phyloP scores from a whole-genome alignment of 2,113 vertebrate genomes.

The Chitala chitala region DNA sequence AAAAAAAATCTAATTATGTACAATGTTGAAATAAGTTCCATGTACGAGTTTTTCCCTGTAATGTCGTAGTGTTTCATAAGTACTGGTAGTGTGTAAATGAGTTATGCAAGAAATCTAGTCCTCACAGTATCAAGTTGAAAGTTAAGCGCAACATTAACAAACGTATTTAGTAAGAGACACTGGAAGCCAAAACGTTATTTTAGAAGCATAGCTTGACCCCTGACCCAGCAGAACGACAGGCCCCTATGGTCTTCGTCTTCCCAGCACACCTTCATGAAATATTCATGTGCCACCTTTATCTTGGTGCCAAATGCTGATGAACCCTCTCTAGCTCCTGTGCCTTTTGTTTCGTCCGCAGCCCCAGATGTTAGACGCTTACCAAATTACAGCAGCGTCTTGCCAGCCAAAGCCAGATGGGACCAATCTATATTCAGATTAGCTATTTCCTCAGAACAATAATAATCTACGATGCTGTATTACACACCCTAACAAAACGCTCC shows the following conservation, averaged over 20 bases:
- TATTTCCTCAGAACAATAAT: constrained; percentile 65
- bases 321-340: constrained; percentile 42
- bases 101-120: too few species aligned
- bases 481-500: constrained; percentile 41
- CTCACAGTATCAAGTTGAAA: background rate
- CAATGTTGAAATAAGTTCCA: too few species aligned
- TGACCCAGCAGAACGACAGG: constrained; percentile 50
- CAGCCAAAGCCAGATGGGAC: constrained; percentile 68
- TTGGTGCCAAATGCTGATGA: constrained; percentile 30
- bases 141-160: background rate
- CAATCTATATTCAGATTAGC: constrained; percentile 75
- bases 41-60: too few species aligned
- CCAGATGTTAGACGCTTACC: constrained; percentile 69
- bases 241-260: constrained; percentile 56
- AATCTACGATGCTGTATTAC: constrained; percentile 62
- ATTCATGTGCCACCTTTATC: constrained; percentile 35
- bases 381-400: constrained; percentile 65
- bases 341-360: constrained; percentile 66
- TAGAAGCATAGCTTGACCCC: constrained; percentile 36
- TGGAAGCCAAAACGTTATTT: constrained; percentile 12
- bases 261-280: constrained; percentile 46
- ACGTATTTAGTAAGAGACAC: constrained; percentile 17
- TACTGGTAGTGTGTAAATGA: too few species aligned
- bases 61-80: too few species aligned
- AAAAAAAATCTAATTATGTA: too few species aligned